Evolutionary conservation across 2,113 vertebrate species (phyloP).

Genomic region (Pavo muticus): DNA sequence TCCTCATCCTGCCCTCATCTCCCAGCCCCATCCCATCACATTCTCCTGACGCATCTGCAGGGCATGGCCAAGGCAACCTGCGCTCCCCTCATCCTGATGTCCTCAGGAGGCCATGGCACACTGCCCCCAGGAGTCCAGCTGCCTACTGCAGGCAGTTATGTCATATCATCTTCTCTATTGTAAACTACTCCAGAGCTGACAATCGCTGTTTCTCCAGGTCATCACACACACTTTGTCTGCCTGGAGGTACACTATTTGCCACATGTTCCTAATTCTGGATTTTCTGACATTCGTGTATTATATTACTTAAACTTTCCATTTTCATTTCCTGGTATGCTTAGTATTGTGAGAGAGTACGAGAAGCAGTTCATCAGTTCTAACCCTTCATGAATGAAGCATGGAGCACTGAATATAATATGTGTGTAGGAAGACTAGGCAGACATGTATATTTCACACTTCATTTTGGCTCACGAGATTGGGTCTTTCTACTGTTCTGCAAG

Average conservation of each 20-base stretch:
- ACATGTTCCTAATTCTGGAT: neutral
- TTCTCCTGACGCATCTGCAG: neutral
- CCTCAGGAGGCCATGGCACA: neutral
- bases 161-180: neutral
- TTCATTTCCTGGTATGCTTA: neutral
- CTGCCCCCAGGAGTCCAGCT: neutral
- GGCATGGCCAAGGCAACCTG: neutral
- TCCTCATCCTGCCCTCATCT: neutral
- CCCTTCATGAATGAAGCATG: neutral
- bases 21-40: rapidly evolving
- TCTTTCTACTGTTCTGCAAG: neutral
- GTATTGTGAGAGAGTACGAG: neutral
- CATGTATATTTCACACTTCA: neutral
- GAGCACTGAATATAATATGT: rapidly evolving
- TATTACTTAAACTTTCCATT: neutral
- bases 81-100: neutral
- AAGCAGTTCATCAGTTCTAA: neutral
- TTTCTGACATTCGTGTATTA: neutral
- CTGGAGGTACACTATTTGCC: neutral
- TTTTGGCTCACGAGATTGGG: neutral
- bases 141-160: neutral
- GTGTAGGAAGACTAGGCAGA: neutral
- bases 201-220: neutral
- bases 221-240: neutral
- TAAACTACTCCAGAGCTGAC: neutral